Evolutionary conservation across 2,113 vertebrate genomes (phyloP).

Genomic region (Gobio gobio): DNA sequence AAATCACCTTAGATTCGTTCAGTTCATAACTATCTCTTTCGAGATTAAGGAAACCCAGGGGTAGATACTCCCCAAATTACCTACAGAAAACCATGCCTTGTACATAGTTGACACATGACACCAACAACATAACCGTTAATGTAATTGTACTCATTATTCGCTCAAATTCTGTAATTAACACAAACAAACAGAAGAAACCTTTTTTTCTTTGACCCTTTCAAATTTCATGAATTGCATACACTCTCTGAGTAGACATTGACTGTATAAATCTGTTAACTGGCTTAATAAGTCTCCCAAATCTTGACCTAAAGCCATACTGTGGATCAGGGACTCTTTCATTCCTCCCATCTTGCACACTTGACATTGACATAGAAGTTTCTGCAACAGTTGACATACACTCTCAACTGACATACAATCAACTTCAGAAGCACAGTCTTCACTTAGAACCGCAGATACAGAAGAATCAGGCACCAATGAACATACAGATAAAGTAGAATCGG

Average conservation of each 20-base stretch:
- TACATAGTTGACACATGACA: no score
- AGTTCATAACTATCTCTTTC: no score
- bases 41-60: no score
- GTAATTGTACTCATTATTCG: no score
- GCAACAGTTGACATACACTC: background rate
- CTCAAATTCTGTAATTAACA: no score
- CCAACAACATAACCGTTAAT: no score
- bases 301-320: background rate
- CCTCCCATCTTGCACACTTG: background rate
- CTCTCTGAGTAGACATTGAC: background rate
- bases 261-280: constrained; percentile 38
- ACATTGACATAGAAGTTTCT: background rate
- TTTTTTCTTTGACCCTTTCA: background rate
- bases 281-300: constrained; percentile 6
- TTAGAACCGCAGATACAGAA: background rate
- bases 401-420: no score
- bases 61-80: no score
- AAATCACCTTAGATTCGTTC: no score
- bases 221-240: background rate
- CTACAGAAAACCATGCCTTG: no score
- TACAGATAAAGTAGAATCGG: background rate
- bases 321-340: background rate
- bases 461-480: background rate
- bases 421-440: background rate
- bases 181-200: no score